Evolutionary conservation across 1,140 invertebrate species (phyloP).

Genomic region (Pachypsylla venusta): DNA sequence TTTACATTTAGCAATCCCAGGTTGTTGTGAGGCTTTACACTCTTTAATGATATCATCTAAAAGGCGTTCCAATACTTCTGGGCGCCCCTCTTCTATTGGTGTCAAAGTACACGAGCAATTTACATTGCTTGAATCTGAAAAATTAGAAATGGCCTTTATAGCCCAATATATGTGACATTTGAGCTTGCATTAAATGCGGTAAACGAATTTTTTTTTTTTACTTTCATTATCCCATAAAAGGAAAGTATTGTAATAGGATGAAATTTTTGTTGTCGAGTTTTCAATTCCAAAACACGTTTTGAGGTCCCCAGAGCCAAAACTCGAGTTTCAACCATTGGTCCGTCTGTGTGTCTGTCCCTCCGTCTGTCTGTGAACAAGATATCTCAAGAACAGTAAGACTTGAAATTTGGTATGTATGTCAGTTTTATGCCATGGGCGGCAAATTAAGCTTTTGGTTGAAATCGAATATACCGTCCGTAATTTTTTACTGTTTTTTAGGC

Average conservation of each 20-base stretch:
- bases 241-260: background rate
- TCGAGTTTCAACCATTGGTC: too few relatives aligned
- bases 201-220: background rate
- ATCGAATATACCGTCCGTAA: too few relatives aligned
- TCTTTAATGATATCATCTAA: background rate
- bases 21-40: slow-evolving; percentile 13
- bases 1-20: slow-evolving; percentile 17
- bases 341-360: too few relatives aligned
- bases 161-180: background rate
- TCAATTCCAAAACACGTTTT: too few relatives aligned
- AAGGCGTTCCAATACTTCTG: background rate
- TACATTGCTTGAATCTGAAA: too few relatives aligned
- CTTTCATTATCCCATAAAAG: background rate
- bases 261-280: background rate
- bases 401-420: too few relatives aligned
- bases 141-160: background rate
- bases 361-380: too few relatives aligned
- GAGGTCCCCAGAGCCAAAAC: too few relatives aligned
- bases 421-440: too few relatives aligned
- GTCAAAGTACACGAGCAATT: background rate
- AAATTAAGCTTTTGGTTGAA: too few relatives aligned
- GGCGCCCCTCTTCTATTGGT: background rate
- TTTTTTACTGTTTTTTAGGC: too few relatives aligned
- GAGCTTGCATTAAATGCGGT: background rate
- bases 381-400: too few relatives aligned